phyloP scores from a whole-genome alignment of 2,113 vertebrate species.

The Brachyistius frenatus region DNA sequence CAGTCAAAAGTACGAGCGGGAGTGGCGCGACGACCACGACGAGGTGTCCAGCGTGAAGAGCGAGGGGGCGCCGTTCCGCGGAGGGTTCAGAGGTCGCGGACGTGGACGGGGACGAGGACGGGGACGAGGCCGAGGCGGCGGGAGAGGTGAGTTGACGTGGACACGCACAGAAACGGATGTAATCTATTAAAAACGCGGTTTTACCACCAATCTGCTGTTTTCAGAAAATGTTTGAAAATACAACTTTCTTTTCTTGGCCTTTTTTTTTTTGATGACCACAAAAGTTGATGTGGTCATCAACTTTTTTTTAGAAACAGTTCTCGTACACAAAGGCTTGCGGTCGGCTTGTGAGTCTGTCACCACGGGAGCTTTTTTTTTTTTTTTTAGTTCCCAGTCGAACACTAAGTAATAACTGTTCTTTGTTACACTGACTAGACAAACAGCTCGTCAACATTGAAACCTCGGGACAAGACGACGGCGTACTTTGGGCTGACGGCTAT shows the following conservation, averaged over 20 bases:
- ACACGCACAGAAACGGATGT: too few relatives aligned
- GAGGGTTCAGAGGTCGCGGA: conserved; percentile 92
- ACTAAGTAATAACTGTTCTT: too few relatives aligned
- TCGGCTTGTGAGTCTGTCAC: too few relatives aligned
- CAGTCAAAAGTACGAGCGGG: conserved; percentile 92
- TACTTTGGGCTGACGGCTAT: too few relatives aligned
- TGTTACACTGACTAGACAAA: too few relatives aligned
- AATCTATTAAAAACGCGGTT: not conserved
- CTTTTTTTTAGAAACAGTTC: not conserved
- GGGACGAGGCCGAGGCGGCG: conserved; percentile 91
- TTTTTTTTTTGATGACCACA: not conserved
- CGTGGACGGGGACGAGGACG: conserved; percentile 92
- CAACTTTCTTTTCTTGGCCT: not conserved
- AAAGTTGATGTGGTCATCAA: not conserved
- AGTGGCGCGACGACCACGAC: conserved; percentile 94
- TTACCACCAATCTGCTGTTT: not conserved
- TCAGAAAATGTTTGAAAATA: too few relatives aligned
- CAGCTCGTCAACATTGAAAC: too few relatives aligned
- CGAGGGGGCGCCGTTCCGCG: conserved; percentile 93
- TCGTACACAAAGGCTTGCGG: too few relatives aligned
- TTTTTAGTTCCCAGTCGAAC: too few relatives aligned
- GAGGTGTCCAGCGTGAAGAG: conserved; percentile 98
- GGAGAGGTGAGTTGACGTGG: conserved; percentile 74
- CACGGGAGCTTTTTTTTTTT: too few relatives aligned
- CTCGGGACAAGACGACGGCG: too few relatives aligned